Evolutionary conservation across 2,797 vertebrate genomes (phyloP), one percentile per base, ranked within the genome.

Genomic region (Falco cherrug): DNA sequence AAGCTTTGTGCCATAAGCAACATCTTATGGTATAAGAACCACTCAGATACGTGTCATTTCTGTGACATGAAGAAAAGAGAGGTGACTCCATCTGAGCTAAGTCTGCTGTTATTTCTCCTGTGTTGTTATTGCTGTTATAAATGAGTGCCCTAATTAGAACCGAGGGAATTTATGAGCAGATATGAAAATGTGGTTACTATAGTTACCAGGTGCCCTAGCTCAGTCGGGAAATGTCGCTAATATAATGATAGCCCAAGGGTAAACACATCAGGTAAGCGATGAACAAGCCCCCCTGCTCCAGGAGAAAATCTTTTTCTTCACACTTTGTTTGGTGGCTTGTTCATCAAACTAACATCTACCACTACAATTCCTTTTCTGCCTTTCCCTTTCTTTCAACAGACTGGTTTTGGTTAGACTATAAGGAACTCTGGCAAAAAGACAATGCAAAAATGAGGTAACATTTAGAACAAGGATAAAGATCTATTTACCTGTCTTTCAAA

Each of bases 111-210:
- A 64, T 80, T 82, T 95, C 68, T 91, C 43, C 22, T 1, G 0
- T 56, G 50, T 91, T 96, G 73, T 96, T 95, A 78, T 75, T 81
- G 70, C 64, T 74, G 51, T 93, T 95, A 88, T 82, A 96, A 96
- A 97, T 80, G 87, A 91, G 75, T 80, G 80, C 64, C 87, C 83
- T 97, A 97, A 97, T 97, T 96, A 97, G 92, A 97, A 96, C 47
- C 13, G 0, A 87, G 92, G 84, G 93, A 94, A 95, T 95, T 93
- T 95, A 95, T 85, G 85, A 93, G 67, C 84, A 94, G 93, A 89
- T 96, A 96, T 91, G 92, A 94, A 96, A 97, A 97, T 91, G 63
- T 77, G 57, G 97, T 97, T 97, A 76, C 96, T 93, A 97, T 97
- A 92, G 96, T 89, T 92, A 97, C 96, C 95, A 97, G 96, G 94